Evolutionary conservation across 2,113 vertebrate genomes (phyloP).

Genomic region (Arothron firmamentum): DNA sequence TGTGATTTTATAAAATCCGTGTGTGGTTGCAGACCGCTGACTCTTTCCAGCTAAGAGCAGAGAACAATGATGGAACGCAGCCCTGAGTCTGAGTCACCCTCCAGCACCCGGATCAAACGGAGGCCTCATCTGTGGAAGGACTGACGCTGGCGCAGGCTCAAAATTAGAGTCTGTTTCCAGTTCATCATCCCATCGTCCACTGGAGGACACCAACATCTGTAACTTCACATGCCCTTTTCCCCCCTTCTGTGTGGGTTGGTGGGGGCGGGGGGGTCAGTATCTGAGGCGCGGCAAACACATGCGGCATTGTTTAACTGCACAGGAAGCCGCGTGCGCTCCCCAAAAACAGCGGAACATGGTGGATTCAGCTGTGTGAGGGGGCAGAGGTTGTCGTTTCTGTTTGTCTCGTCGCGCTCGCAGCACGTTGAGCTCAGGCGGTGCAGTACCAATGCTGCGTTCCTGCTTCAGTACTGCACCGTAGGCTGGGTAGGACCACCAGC

Average conservation of each 20-base stretch:
- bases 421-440: slow-evolving; percentile 16
- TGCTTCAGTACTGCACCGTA: slow-evolving; percentile 6
- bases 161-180: slow-evolving; percentile 15
- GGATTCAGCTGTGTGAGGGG: background rate
- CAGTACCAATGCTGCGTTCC: slow-evolving; percentile 7
- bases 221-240: too few relatives aligned
- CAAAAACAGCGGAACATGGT: background rate
- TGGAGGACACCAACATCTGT: too few relatives aligned
- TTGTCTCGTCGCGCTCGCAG: slow-evolving; percentile 6
- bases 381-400: background rate
- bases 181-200: background rate
- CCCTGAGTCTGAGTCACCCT: slow-evolving; percentile 30
- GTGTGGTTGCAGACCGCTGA: slow-evolving; percentile 3
- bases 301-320: too few relatives aligned
- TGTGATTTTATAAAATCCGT: too few relatives aligned
- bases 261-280: too few relatives aligned
- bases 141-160: slow-evolving; percentile 23
- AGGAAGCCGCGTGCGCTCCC: too few relatives aligned
- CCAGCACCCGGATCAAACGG: slow-evolving; percentile 21
- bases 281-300: too few relatives aligned
- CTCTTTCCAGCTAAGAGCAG: slow-evolving; percentile 8
- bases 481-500: slow-evolving; percentile 6
- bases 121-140: slow-evolving; percentile 14
- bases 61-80: slow-evolving; percentile 22
- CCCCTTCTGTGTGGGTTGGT: background rate